A percentile compares a stretch with the other conserved stretches of the same genome.
These are phyloP conservation scores for Moxostoma hubbsi DNA, from an alignment of 2,797 vertebrate species.

Conservation along the genomic window DNA sequence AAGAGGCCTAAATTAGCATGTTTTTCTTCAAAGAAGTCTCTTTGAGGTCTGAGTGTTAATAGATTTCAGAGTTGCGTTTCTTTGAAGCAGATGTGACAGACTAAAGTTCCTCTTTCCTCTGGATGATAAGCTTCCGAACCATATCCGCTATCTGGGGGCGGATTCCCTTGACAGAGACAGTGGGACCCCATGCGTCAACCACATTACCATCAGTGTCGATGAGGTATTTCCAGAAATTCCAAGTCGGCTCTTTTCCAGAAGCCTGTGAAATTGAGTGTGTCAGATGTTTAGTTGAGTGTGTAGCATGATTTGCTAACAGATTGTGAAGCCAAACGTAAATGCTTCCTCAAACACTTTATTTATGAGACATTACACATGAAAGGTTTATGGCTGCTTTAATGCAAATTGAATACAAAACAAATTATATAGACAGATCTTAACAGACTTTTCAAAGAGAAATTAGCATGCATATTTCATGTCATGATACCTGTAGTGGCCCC, in stretches of 20 bases:
- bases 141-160: conserved; percentile 84
- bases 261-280: conserved; percentile 72
- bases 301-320: not conserved
- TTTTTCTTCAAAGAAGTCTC: conserved; percentile 27
- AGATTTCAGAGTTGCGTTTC: not conserved
- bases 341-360: not conserved
- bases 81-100: not conserved
- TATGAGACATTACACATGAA: not conserved
- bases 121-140: conserved; percentile 91
- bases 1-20: conserved; percentile 22
- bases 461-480: too few relatives aligned
- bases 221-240: conserved; percentile 99
- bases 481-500: too few relatives aligned
- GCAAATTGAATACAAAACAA: too few relatives aligned
- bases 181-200: conserved; percentile 88
- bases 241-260: conserved; percentile 89
- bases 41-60: conserved; percentile 33
- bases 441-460: too few relatives aligned
- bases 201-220: conserved; percentile 88
- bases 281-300: not conserved
- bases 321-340: not conserved
- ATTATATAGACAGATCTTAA: too few relatives aligned
- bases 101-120: conserved; percentile 92
- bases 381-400: not conserved
- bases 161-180: conserved; percentile 86